Evolutionary conservation across 2,113 vertebrate genomes (phyloP), one percentile per base, ranked within the genome.

Genomic region (Chitala chitala): DNA sequence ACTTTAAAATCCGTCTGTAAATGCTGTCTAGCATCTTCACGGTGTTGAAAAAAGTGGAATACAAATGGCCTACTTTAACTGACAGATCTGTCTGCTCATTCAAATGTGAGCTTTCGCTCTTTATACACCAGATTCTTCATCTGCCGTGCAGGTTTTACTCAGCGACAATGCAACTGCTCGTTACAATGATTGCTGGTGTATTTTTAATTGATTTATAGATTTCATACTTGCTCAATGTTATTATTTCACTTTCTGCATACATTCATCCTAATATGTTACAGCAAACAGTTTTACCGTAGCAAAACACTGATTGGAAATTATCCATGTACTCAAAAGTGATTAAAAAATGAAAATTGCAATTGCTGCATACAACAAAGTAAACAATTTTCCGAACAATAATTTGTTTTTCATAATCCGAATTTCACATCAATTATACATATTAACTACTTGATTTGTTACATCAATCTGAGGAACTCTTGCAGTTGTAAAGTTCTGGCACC

Each of bases 361-460:
- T 51, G 33, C 26, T 69, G 36, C 68, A 69, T 51, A 69, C 26
- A 33, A 69, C 2, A 44, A 20, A 66, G 22, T 69, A 69, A 69
- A 53, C 29, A 33, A 53, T 36, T 51, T 53, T 69, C 29, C n/a
- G 48, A 17, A 33, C 17, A 69, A 51, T 50, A 33, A 69, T 69
- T 69, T 69, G 46, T 69, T 46, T 66, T 66, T 26, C 40, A 44
- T 10, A 26, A 12, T 29, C 12, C 7, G 8, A 69, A 69, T 69
- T 69, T 50, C 29, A 1, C 66, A 48, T 29, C 26, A 8, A 69
- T 50, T 69, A 20, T 48, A 29, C 17, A 22, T 31, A 69, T 69
- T 69, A 48, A 69, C 26, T 31, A 69, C 26, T 50, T 50, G 10
- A 40, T 69, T 48, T 51, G 42, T 69, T 69, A 22, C 65, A 68